Evolutionary conservation across 1,140 invertebrate species (phyloP).

Genomic region (Aphis gossypii): DNA sequence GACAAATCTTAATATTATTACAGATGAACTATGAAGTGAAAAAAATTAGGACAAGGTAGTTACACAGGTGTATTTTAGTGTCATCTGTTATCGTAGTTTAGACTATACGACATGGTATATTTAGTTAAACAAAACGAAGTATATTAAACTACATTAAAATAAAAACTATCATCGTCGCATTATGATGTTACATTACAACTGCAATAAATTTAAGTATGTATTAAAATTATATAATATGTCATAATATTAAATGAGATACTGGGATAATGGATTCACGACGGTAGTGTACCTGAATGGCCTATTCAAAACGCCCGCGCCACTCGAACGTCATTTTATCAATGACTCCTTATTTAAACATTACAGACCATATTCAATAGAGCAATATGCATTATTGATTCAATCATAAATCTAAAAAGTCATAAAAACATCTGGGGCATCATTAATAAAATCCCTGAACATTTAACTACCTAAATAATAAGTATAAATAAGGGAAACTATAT

Average conservation of each 20-base stretch:
- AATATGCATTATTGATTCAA: not conserved
- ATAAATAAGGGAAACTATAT: no score
- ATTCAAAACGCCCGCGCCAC: not conserved
- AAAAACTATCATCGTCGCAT: not conserved
- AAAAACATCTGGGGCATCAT: not conserved
- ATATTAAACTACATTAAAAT: not conserved
- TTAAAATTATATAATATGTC: not conserved
- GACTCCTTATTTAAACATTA: not conserved
- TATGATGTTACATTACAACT: not conserved
- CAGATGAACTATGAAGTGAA: not conserved
- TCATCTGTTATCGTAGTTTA: not conserved
- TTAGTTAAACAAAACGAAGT: not conserved
- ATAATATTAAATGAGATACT: not conserved
- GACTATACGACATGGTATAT: not conserved
- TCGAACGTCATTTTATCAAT: not conserved
- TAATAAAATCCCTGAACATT: no score
- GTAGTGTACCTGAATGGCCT: conserved; percentile 12
- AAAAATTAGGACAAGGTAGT: not conserved
- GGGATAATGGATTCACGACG: not conserved
- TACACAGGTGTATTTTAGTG: not conserved
- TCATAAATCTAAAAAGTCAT: not conserved
- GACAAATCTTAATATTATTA: not conserved
- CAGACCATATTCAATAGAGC: not conserved
- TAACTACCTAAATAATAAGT: not conserved
- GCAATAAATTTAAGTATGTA: not conserved